Evolutionary conservation across 1,140 invertebrate species (phyloP), one percentile per base, ranked within the genome.

Genomic region (Planococcus citri): DNA sequence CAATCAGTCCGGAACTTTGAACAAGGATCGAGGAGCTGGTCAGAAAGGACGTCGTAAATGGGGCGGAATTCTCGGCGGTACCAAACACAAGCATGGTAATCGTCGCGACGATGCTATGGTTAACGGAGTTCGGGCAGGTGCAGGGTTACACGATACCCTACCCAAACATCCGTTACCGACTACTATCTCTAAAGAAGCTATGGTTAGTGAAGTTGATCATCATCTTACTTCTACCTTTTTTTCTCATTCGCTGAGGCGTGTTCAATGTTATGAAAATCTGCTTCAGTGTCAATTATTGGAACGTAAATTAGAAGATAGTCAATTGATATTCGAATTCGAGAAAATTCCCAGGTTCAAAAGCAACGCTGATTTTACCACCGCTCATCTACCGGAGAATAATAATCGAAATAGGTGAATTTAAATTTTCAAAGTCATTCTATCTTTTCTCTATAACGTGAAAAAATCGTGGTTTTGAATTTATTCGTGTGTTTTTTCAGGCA

Each of bases 301-400:
- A 77, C 85, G 85, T 70, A 92, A 91, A 76, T 81, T 94, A 73
- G 82, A 84, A 2, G 91, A 91, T 75, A 86, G 87, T 69, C 88
- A 91, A 74, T 82, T 95, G 1, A 87, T 91, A 74, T 86, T 88
- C 76, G 91, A 94, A 77, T 95, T 93, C 81, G 91, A 94, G 76
- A 84, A 88, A 74, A 90, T 94, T 74, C 87, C 88, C 0, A 90
- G 91, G 76, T 87, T 88, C 60, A 86, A 90, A 64, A 82, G 84
- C 29, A 83, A 83, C 73, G 82, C 83, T 14, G 86, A 87, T 72
- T 87, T 87, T 76, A 79, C 81, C 12, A 86, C 87, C 9, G 88
- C 88, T 20, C 77, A 84, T 69, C 78, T 85, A 68, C 79, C 85
- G 9, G 87, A 88, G 73, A 87, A 88, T 78, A 78, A 80, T 1